These are phyloP conservation scores for Andrena camellia DNA, from an alignment of 2,888 invertebrate species.

Conservation along the genomic window DNA sequence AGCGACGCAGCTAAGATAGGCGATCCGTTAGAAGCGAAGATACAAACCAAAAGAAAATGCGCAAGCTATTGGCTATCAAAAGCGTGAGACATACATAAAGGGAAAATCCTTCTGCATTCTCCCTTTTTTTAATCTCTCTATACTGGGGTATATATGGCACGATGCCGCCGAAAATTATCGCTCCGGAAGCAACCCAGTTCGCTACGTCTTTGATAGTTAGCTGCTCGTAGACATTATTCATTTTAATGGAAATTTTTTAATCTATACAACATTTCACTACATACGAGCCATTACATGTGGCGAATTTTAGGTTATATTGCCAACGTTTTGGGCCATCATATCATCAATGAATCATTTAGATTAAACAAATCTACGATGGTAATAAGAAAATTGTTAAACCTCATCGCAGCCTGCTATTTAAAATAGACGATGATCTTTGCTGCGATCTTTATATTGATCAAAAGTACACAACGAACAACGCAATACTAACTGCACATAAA, in stretches of 20 bases:
- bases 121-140: constrained; percentile 94
- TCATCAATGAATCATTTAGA: constrained; percentile 47
- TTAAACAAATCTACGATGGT: constrained; percentile 47
- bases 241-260: constrained; percentile 46
- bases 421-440: constrained; percentile 1
- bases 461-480: neutral
- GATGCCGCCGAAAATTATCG: constrained; percentile 98
- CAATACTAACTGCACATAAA: neutral
- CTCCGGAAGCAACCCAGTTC: constrained; percentile 92
- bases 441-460: neutral
- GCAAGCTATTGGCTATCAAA: constrained; percentile 97
- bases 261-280: constrained; percentile 44
- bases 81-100: constrained; percentile 98
- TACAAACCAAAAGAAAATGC: constrained; percentile 98
- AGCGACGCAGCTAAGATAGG: neutral
- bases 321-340: constrained; percentile 43
- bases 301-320: constrained; percentile 59
- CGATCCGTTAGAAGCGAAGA: neutral
- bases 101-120: constrained; percentile 99
- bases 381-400: constrained; percentile 14
- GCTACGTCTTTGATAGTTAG: constrained; percentile 91
- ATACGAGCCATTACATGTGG: constrained; percentile 28
- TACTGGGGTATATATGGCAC: constrained; percentile 99
- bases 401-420: neutral
- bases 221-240: constrained; percentile 83